phyloP scores from a whole-genome alignment of 2,797 vertebrate species.

The Pseudomugil tenellus region DNA sequence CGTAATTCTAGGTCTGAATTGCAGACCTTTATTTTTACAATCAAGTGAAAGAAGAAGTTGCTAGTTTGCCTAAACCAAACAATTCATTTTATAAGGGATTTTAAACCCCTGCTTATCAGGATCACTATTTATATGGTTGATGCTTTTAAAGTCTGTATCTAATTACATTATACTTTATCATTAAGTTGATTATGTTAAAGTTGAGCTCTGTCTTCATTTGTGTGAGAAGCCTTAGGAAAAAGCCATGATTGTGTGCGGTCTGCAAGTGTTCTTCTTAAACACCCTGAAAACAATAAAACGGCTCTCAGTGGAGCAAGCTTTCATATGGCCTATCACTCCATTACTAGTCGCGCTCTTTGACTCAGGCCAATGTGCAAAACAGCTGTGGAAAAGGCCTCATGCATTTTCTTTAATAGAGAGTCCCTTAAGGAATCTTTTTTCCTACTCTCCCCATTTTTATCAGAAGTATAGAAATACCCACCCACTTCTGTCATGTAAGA shows the following conservation, averaged over 20 bases:
- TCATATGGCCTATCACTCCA: conserved; percentile 78
- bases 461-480: conserved; percentile 89
- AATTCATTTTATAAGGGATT: background rate
- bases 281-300: conserved; percentile 74
- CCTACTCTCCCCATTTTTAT: conserved; percentile 88
- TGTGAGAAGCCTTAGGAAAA: conserved; percentile 50
- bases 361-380: conserved; percentile 84
- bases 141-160: background rate
- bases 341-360: conserved; percentile 71
- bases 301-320: conserved; percentile 72
- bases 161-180: background rate
- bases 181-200: background rate
- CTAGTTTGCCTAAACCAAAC: background rate
- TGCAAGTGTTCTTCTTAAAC: conserved; percentile 71
- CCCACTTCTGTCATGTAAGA: conserved; percentile 89
- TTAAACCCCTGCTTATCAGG: background rate
- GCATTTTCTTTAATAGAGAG: conserved; percentile 87
- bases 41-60: background rate
- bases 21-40: no score
- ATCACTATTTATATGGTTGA: background rate
- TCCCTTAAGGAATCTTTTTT: conserved; percentile 88
- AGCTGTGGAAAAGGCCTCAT: conserved; percentile 84
- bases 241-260: conserved; percentile 69
- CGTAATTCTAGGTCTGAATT: no score
- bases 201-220: conserved; percentile 17